Evolutionary conservation across 2,113 vertebrate genomes (phyloP).

Genomic region (Gymnocephalus cernua): DNA sequence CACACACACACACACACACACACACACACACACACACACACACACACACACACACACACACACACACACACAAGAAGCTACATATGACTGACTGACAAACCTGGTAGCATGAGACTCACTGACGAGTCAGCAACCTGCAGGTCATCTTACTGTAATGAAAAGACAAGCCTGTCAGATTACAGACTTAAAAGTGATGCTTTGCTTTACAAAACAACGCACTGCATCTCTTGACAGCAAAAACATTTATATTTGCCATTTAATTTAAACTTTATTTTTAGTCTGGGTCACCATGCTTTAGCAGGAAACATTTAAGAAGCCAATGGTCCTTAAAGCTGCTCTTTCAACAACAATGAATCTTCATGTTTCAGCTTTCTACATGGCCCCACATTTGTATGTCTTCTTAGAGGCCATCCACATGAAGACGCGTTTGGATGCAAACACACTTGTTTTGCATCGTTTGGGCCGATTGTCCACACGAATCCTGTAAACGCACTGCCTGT

Average conservation of each 20-base stretch:
- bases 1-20: constrained; percentile 26
- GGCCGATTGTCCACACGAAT: too few relatives aligned
- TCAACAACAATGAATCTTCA: background rate
- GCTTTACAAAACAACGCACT: background rate
- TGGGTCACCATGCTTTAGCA: background rate
- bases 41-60: constrained; percentile 35
- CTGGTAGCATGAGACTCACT: constrained; percentile 15
- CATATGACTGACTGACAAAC: constrained; percentile 19
- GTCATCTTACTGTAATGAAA: constrained; percentile 25
- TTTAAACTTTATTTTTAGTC: background rate
- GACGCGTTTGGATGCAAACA: too few relatives aligned
- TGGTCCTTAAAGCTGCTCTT: background rate
- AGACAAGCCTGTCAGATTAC: constrained; percentile 28
- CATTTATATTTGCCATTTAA: background rate
- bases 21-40: constrained; percentile 25
- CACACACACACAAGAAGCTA: constrained; percentile 5
- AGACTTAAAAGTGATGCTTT: constrained; percentile 8
- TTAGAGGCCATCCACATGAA: too few relatives aligned
- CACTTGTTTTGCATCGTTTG: too few relatives aligned
- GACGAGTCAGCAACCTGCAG: constrained; percentile 12
- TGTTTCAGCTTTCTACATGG: background rate
- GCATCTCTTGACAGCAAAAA: background rate
- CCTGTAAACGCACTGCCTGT: too few relatives aligned
- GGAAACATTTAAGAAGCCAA: background rate
- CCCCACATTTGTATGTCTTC: background rate